Evolutionary conservation across 2,113 vertebrate species (phyloP), one percentile per base, ranked within the genome.

Genomic region (Tapirus terrestris): DNA sequence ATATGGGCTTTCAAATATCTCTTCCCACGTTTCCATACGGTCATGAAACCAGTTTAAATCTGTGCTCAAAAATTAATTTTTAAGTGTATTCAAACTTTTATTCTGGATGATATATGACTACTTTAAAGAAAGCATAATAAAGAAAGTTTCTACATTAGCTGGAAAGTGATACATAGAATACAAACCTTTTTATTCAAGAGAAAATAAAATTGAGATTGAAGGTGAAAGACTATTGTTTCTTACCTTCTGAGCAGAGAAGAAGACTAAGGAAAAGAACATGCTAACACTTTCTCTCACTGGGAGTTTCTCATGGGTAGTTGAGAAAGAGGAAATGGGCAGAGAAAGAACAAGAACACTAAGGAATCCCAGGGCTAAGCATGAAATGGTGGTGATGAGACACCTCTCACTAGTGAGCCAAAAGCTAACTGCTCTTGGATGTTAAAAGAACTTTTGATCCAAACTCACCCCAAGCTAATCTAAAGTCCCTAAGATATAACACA

Each of bases 11-110:
- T 39, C 31, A 73, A 80, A 31, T 27, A 61, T 51, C 45, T 33
- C 85, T 94, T 93, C n/a, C 77, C 29, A 72, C 73, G 23, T 86
- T 87, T 61, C 84, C 75, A 33, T 83, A n/a, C 72, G 29, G 58
- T 75, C 75, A 63, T 39, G 25, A 77, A 90, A 61, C 7, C 7
- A 56, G 25, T 84, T 87, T 81, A 82, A 94, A 87, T 85, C n/a
- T 89, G 18, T 90, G 45, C 53, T 73, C n/a, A 79, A 84, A 84
- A 90, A 75, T 43, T 80, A 88, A 68, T 65, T 72, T 68, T 76
- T 79, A 70, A 82, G 23, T 61, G 0, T 39, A 31, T 89, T 89
- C 23, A 56, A 81, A 65, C 58, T 45, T 96, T 85, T 36, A 70
- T 93, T 85, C 48, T 29, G 18, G 31, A 70, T 56, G 2, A 51